Evolutionary conservation across 2,113 vertebrate species (phyloP), one percentile per base, ranked within the genome.

Genomic region (Eclectus roratus): DNA sequence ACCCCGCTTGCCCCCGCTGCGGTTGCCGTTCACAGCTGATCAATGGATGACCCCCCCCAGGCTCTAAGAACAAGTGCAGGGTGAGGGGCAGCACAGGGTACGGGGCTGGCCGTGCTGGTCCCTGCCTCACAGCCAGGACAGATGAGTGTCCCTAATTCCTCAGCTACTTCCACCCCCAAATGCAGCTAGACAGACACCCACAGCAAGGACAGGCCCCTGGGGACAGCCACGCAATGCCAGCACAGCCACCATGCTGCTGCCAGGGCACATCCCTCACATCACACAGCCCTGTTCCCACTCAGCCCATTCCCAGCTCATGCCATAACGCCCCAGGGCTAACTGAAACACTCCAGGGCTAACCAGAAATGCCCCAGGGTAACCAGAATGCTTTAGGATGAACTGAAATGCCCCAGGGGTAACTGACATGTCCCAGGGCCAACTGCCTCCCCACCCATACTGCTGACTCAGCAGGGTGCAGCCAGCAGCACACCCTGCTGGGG

Each of bases 1-100:
- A 90, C 44, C 16, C 47, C 1, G 1, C 58, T n/a, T 10, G 31
- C 14, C 16, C 35, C 37, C 1, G 1, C n/a, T 17, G 20, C 1
- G 2, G n/a, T 15, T 33, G 10, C 31, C 28, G 18, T 17, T 50
- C 47, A 17, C 1, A 3, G 31, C 49, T 21, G 31, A 63, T 16
- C 39, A 33, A 11, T 9, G 12, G 28, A 14, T 70, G 37, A 41
- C 10, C 7, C 24, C 17, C 10, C 6, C 8, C 16, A 1, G 2
- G 31, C 46, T 23, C 13, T 46, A 35, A 28, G 73, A 27, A 8
- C 33, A 27, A 23, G 33, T 0, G 33, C 1, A 2, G 61, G 35
- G n/a, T 2, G 13, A 37, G 53, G 9, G 35, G 41, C 49, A 64
- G 37, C 28, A 24, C 50, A 18, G 31, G 29, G 50, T 9, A 49